These are phyloP conservation scores for Montipora capitata DNA, from an alignment of 92 coral and sea anemone species.

Conservation along the genomic window DNA sequence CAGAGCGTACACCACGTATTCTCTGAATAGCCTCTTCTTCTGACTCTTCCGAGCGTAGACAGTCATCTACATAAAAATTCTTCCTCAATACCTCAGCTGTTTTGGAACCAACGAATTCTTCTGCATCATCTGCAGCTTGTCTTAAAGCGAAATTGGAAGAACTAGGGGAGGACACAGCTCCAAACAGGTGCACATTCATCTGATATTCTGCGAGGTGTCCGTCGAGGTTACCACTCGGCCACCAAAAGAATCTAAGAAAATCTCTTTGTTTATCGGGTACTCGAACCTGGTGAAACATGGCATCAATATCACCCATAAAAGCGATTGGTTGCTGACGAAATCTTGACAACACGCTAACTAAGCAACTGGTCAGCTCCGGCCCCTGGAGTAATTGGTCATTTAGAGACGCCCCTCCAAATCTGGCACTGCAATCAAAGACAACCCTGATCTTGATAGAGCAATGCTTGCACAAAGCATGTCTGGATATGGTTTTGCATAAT, in stretches of 20 bases:
- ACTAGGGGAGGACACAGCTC: conserved; percentile 13
- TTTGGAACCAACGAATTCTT: no score
- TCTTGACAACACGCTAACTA: conserved; percentile 25
- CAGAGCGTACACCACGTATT: no score
- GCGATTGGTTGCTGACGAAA: conserved; percentile 7
- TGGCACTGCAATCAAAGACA: neutral
- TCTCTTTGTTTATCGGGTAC: conserved; percentile 22
- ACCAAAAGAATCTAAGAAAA: conserved; percentile 32
- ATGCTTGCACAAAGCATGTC: no score
- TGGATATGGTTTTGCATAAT: no score
- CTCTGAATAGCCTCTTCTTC: no score
- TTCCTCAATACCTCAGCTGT: no score
- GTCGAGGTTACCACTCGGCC: conserved; percentile 26
- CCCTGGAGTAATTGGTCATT: conserved; percentile 45
- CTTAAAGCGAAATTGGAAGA: no score
- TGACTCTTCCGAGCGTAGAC: no score
- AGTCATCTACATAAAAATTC: no score
- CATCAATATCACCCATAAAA: conserved; percentile 23
- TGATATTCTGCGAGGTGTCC: conserved; percentile 20
- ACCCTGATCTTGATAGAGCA: no score
- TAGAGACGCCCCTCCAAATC: conserved; percentile 18
- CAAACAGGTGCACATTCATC: conserved; percentile 41
- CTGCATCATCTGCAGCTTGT: no score
- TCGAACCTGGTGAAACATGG: conserved; percentile 50
- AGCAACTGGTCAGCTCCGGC: conserved; percentile 33